phyloP scores from a whole-genome alignment of 2,888 invertebrate species.

The Andrena fulva region DNA sequence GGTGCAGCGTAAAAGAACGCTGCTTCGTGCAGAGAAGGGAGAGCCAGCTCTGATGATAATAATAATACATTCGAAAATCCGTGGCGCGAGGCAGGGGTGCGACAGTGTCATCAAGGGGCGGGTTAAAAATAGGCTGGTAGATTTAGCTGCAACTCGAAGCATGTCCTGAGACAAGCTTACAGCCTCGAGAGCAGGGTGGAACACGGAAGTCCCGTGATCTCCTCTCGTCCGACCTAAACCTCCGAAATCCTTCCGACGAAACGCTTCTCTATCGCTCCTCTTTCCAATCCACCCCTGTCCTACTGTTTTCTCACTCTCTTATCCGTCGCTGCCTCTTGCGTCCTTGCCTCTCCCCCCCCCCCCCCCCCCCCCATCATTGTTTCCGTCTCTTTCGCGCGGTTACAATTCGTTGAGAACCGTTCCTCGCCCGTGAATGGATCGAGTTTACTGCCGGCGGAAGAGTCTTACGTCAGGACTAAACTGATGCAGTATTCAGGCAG shows the following conservation, averaged over 20 bases:
- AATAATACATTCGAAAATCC: slow-evolving; percentile 23
- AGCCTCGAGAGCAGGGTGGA: slow-evolving; percentile 52
- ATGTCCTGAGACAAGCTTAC: slow-evolving; percentile 63
- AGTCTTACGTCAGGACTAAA: slow-evolving; percentile 53
- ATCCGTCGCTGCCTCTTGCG: slow-evolving; percentile 12
- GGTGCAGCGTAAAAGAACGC: neutral
- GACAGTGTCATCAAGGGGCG: slow-evolving; percentile 30
- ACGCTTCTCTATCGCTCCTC: slow-evolving; percentile 59
- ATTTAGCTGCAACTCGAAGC: slow-evolving; percentile 40
- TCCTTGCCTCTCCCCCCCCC: slow-evolving; percentile 17
- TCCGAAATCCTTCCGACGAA: slow-evolving; percentile 71
- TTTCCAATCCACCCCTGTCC: slow-evolving; percentile 56
- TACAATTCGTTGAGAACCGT: slow-evolving; percentile 58
- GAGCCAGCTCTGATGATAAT: slow-evolving; percentile 3
- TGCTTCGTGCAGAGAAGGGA: neutral
- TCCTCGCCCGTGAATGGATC: slow-evolving; percentile 25
- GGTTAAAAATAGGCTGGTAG: slow-evolving; percentile 58
- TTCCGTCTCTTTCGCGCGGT: slow-evolving; percentile 61
- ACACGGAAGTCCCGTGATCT: slow-evolving; percentile 70
- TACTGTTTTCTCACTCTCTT: slow-evolving; percentile 62
- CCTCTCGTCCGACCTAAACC: slow-evolving; percentile 66
- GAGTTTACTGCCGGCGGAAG: slow-evolving; percentile 44
- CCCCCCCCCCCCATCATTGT: slow-evolving; percentile 35
- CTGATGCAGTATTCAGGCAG: slow-evolving; percentile 59
- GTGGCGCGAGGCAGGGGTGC: slow-evolving; percentile 1